Conservation (phyloP, 2,888 invertebrate genomes). For the Sipha maydis region DNA sequence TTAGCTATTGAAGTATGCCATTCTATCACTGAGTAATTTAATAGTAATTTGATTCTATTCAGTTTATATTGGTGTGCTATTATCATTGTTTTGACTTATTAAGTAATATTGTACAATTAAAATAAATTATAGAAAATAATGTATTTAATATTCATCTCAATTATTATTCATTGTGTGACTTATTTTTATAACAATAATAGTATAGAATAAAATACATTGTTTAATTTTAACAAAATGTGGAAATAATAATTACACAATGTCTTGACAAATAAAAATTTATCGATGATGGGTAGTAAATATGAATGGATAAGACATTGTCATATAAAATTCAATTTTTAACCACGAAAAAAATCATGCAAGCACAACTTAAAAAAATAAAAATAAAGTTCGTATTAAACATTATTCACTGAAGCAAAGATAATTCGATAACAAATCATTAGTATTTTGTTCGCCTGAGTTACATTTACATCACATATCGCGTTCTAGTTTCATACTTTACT, state of each 20-base stretch:
- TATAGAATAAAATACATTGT: too few species aligned
- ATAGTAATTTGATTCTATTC: too few species aligned
- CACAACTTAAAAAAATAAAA: neutral
- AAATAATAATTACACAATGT: neutral
- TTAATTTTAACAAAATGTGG: too few species aligned
- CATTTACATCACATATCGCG: neutral
- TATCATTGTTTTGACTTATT: too few species aligned
- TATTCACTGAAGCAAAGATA: conserved; percentile 21
- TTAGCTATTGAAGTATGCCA: too few species aligned
- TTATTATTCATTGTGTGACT: too few species aligned
- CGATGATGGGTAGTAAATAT: neutral
- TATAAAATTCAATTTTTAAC: neutral
- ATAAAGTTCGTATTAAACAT: neutral
- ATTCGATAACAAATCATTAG: conserved; percentile 40
- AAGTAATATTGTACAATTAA: too few species aligned
- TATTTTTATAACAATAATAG: too few species aligned
- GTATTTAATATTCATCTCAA: too few species aligned
- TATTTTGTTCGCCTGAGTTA: neutral
- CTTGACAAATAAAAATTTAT: neutral
- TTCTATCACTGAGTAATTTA: too few species aligned
- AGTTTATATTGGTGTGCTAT: too few species aligned
- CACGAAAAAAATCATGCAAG: neutral
- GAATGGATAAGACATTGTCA: neutral
- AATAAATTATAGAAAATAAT: too few species aligned
- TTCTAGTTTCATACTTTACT: neutral